Conservation (phyloP, 2,113 vertebrate species). For the Notarius lentiginosus region DNA sequence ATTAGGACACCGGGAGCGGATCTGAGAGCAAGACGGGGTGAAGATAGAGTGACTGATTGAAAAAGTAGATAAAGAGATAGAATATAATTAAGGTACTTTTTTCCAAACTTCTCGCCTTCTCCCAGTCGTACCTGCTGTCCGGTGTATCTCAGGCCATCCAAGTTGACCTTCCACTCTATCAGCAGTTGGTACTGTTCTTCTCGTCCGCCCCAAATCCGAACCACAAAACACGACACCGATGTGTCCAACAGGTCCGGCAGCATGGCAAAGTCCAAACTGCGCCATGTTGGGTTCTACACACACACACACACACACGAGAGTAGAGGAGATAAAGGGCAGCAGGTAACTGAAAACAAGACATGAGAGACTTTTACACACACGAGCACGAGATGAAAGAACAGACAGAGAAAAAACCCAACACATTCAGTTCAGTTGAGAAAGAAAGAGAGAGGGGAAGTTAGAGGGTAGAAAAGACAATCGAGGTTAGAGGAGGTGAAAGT, state of each 20-base stretch:
- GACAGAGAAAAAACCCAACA: no score
- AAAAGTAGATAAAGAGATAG: background rate
- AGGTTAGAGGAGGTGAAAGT: background rate
- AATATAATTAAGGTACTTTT: background rate
- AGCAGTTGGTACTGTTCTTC: slow-evolving; percentile 83
- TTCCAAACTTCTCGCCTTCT: background rate
- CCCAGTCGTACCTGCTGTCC: slow-evolving; percentile 86
- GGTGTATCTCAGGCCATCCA: slow-evolving; percentile 91
- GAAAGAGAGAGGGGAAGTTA: background rate
- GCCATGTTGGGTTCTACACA: slow-evolving; percentile 93
- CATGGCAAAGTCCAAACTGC: slow-evolving; percentile 94
- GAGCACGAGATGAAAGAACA: no score
- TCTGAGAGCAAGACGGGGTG: slow-evolving; percentile 70
- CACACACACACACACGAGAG: slow-evolving; percentile 44
- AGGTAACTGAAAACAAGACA: no score
- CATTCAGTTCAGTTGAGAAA: no score
- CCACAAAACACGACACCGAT: slow-evolving; percentile 92
- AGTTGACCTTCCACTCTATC: slow-evolving; percentile 95
- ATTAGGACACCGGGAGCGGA: slow-evolving; percentile 92
- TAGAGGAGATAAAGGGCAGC: no score
- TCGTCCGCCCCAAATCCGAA: slow-evolving; percentile 95
- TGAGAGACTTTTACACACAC: background rate
- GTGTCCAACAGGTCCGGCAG: slow-evolving; percentile 93
- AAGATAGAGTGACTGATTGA: slow-evolving; percentile 22
- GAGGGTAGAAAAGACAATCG: background rate